Evolutionary conservation across 1,140 invertebrate genomes (phyloP), one percentile per base, ranked within the genome.

Genomic region (Anoplophora glabripennis): DNA sequence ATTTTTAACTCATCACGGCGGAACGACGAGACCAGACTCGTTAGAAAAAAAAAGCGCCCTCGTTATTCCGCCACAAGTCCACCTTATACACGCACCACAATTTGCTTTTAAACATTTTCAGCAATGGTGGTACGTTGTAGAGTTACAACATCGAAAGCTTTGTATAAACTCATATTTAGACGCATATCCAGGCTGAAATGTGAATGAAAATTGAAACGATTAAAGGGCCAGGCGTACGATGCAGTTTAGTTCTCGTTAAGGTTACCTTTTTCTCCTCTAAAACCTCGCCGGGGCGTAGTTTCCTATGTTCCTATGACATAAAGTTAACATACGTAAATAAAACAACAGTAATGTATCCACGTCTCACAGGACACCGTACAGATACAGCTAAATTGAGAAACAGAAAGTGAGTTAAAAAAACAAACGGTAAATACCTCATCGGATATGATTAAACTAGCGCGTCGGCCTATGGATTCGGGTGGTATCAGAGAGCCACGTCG

Each of bases 221-320:
- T 28, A 28, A 48, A 48, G 21, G 52, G 58, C 45, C 63, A 66
- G 66, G 68, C 68, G 62, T 63, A 63, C 59, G 59, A 44, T 61
- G 53, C 52, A 51, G 21, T 18, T 56, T 53, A 57, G 28, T 53
- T 57, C 41, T 42, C 45, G 48, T 46, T 28, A 28, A 3, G 78
- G 89, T 93, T 91, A 94, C 92, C 91, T 92, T 92, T 82, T 87
- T 89, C 74, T 94, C 91, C 81, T 93, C 91, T 76, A 90, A 75
- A 78, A 94, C 88, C 84, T 94, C 92, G 77, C 92, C 91, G 63
- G 92, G 92, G 73, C 92, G 90, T 80, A 94, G 88, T 86, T 93
- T 94, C 81, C 89, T 76, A 72, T 72, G 70, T 66, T 75, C 74
- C 74, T 76, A 71, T 55, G 64, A 69, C 56, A 72, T 57, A 71